Base-by-base conservation (phyloP, 2,797 vertebrate species). In the Hippoglossus hippoglossus region DNA sequence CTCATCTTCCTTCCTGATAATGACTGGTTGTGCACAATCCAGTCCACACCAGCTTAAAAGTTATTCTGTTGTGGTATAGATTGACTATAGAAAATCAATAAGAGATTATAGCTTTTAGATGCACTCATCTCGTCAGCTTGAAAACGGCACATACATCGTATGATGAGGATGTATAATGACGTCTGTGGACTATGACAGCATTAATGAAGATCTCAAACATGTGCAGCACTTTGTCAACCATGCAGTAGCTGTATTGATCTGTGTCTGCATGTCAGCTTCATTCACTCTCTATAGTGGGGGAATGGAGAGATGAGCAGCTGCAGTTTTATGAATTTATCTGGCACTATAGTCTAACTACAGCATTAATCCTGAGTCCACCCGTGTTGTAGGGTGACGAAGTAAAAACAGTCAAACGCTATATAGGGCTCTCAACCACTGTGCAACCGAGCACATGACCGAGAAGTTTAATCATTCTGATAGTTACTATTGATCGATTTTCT, bases 191-290 rank as follows among this genome's bases (percentile, higher is more conserved):
- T 19, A 28, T 56, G 19, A 76, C 47, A 18, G 36, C 46, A 26
- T 18, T 49, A 36, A 68, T 73, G 34, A 67, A 67, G 66, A 76
- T 31, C 6, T 73, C 52, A 53, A 52, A 63, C 15, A 34, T 39
- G 28, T 4, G 26, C 46, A 25, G 54, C 31, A 36, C 41, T 63
- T 44, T 28, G 18, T 81, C 68, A 69, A 7, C 53, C 36, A 12
- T 79, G 28, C 66, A 69, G 25, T 26, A 22, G 54, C 62, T 12
- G 51, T 75, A 82, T 77, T 71, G 87, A 82, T 83, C 71, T 44
- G 12, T 50, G 21, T 58, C 67, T 63, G 63, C 62, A 55, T 41
- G 3, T 15, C 1, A 4, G 52, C 55, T 57, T 74, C 55, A 72
- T 79, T 71, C 76, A 39, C 59, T 65, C 8, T 0, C 24, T 1